phyloP scores from a whole-genome alignment of 2,888 invertebrate genomes.

The Bhutanitis thaidina region DNA sequence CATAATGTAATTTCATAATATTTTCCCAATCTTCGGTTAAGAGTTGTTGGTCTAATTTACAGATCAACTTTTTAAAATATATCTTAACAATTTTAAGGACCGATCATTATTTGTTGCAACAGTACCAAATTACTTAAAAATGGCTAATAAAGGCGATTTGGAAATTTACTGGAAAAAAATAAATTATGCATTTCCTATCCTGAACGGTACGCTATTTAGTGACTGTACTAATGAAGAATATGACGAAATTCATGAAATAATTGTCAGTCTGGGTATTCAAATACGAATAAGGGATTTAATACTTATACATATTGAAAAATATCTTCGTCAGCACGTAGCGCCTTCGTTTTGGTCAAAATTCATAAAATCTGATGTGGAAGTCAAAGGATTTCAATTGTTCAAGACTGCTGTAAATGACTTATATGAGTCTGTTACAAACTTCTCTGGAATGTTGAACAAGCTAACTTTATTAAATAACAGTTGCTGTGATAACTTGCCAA shows the following conservation, averaged over 20 bases:
- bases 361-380: conserved; percentile 67
- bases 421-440: conserved; percentile 76
- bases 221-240: conserved; percentile 60
- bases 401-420: conserved; percentile 83
- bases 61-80: too few species aligned
- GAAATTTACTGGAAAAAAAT: conserved; percentile 68
- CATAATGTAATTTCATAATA: too few species aligned
- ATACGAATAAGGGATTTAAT: conserved; percentile 64
- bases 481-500: conserved; percentile 61
- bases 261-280: conserved; percentile 57
- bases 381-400: conserved; percentile 82
- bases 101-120: too few species aligned
- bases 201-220: conserved; percentile 57
- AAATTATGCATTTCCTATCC: conserved; percentile 67
- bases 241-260: conserved; percentile 62
- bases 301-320: conserved; percentile 76
- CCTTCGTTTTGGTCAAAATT: conserved; percentile 85
- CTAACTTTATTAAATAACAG: conserved; percentile 74
- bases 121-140: conserved; percentile 22
- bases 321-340: conserved; percentile 79
- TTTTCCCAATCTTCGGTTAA: too few species aligned
- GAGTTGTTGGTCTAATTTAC: too few species aligned
- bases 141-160: conserved; percentile 55
- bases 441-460: conserved; percentile 76
- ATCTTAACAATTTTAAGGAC: too few species aligned